Base-by-base conservation (phyloP, 2,888 invertebrate genomes). In the Eupeodes latifasciatus region DNA sequence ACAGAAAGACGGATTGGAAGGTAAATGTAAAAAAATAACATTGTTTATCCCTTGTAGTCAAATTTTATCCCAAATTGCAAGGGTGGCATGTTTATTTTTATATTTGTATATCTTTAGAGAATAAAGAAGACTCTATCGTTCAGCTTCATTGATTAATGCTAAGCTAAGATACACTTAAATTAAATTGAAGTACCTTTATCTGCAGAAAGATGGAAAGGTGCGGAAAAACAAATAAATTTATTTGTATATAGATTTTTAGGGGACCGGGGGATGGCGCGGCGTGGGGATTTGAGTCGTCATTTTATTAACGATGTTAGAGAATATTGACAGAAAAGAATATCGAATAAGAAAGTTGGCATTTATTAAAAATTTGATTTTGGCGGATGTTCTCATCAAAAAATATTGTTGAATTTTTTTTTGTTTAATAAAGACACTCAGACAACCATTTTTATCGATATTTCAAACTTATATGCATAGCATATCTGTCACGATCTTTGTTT, bases 141-240 rank as follows among this genome's bases (percentile, higher is more conserved):
- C 44, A 27, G 81, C 66, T 82, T 79, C 82, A 82, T 79, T 86
- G 86, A 86, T 86, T 86, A 82, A 82, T 86, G 86, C 82, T 82
- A 78, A 86, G 82, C 78, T 86, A 75, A 86, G 82, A 75, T 74
- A 64, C 51, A 86, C 79, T 82, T 75, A 66, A 86, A 82, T 82
- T 64, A 64, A 76, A 78, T 75, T 79, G 74, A 79, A 75, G 79
- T 59, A 59, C 44, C 19, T 16, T 11, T 74, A 81, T 76, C 71
- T 71, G 71, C 71, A 44, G 47, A 14, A 64, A 51, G 40, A n/a
- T 12, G 40, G 40, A 40, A 47, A 36, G 19, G 57, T 27, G 57
- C 19, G 19, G 27, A 71, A 51, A 27, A 59, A 51, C 1, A 51
- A 2, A 51, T 16, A 16, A n/a, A 7, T 5, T 16, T 51, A 40